phyloP scores from a whole-genome alignment of 2,797 vertebrate species.

The Percopsis omiscomaycus region DNA sequence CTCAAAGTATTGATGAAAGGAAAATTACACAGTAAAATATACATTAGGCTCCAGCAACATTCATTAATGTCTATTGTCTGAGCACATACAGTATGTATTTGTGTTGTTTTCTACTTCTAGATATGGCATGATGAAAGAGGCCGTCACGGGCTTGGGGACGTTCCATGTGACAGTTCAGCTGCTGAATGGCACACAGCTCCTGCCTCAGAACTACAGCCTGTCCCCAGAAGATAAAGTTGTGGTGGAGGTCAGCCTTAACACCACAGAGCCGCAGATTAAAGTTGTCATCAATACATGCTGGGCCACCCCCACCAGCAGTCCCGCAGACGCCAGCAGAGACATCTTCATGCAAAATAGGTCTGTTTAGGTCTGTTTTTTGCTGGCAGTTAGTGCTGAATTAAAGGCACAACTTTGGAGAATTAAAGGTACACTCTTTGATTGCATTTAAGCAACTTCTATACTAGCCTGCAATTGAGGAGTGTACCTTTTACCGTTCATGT shows the following conservation, averaged over 20 bases:
- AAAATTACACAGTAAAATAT: no score
- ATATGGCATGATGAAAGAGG: constrained; percentile 74
- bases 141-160: constrained; percentile 76
- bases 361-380: neutral
- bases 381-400: neutral
- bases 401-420: no score
- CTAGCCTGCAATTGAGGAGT: no score
- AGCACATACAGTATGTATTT: no score
- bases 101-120: constrained; percentile 57
- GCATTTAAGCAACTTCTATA: no score
- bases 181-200: constrained; percentile 76
- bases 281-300: constrained; percentile 88
- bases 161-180: constrained; percentile 84
- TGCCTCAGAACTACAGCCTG: constrained; percentile 83
- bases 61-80: no score
- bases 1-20: no score
- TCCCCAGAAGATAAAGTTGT: constrained; percentile 79
- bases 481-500: no score
- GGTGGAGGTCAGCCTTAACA: constrained; percentile 83
- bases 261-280: constrained; percentile 77
- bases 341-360: constrained; percentile 85
- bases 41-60: no score
- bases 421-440: no score
- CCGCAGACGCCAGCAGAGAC: constrained; percentile 53
- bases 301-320: constrained; percentile 81